These are phyloP conservation scores for Lasioglossum marginatum DNA, from an alignment of 2,888 invertebrate species.

Conservation along the genomic window DNA sequence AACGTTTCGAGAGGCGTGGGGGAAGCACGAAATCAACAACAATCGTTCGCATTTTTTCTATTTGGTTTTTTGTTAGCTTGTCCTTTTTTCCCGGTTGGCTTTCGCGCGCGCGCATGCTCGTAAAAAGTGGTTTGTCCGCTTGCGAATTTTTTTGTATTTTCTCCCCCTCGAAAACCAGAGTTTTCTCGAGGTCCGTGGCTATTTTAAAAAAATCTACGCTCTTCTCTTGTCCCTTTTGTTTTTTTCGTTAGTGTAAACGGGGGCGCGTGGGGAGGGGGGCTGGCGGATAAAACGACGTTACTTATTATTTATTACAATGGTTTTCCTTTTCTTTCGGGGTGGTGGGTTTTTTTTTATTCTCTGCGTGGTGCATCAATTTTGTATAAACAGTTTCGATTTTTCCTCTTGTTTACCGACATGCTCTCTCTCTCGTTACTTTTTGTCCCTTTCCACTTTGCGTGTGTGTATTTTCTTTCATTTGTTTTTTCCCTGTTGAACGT, in stretches of 20 bases:
- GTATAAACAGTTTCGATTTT: constrained; percentile 61
- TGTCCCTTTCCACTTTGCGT: constrained; percentile 26
- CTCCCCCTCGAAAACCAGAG: constrained; percentile 5
- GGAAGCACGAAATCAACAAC: not conserved
- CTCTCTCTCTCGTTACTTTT: constrained; percentile 50
- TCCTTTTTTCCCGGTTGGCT: not conserved
- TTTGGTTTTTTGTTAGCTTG: not conserved
- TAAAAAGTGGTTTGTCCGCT: constrained; percentile 38
- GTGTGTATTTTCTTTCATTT: constrained; percentile 37
- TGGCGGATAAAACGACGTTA: constrained; percentile 17
- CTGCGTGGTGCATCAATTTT: constrained; percentile 48
- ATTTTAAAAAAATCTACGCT: constrained; percentile 56
- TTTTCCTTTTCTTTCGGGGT: constrained; percentile 50
- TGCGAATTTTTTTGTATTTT: constrained; percentile 10
- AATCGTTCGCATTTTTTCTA: not conserved
- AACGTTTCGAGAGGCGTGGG: not conserved
- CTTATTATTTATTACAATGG: constrained; percentile 29
- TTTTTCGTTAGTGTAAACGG: not conserved
- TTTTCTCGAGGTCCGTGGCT: constrained; percentile 18
- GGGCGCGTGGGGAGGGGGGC: not conserved
- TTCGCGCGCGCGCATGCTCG: not conserved
- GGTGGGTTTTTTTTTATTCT: constrained; percentile 43
- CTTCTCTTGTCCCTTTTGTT: constrained; percentile 12
- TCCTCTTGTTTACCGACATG: constrained; percentile 53
- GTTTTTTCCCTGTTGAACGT: constrained; percentile 47